Percentiles rank a stretch among this genome's conserved stretches.
Evolutionary conservation across 2,113 vertebrate species (phyloP).

Genomic region (Daphoenositta chrysoptera): DNA sequence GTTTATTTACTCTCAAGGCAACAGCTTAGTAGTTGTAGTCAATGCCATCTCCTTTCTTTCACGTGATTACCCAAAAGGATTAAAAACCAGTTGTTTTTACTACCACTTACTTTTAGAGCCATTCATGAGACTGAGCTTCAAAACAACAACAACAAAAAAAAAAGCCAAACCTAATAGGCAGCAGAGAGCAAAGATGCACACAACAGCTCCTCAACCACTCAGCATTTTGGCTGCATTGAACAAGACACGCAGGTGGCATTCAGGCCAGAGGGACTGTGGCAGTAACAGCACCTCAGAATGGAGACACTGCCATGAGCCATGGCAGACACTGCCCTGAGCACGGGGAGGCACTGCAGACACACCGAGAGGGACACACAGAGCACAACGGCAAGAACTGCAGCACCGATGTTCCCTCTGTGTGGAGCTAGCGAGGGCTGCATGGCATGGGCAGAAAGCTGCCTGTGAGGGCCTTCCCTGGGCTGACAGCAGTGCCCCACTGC

Average conservation of each 20-base stretch:
- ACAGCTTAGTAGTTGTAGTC: not conserved
- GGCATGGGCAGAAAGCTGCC: not conserved
- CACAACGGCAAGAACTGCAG: not conserved
- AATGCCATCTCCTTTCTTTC: not conserved
- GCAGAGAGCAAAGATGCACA: not conserved
- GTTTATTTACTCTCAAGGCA: not conserved
- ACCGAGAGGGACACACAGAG: fast-evolving
- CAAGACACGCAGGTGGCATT: not conserved
- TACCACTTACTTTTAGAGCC: not conserved
- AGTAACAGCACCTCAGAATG: not conserved
- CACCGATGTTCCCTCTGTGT: fast-evolving
- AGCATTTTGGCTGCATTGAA: not conserved
- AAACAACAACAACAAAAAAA: not conserved
- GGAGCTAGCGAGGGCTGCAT: not conserved
- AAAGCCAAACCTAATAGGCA: not conserved
- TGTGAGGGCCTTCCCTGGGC: not conserved
- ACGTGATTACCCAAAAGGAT: not conserved
- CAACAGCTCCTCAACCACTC: not conserved
- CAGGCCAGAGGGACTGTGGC: not conserved
- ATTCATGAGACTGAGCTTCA: not conserved
- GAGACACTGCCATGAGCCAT: not conserved
- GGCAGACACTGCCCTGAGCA: not conserved
- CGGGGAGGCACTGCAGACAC: not conserved
- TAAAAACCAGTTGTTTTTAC: not conserved
- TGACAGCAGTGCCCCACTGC: not conserved